phyloP scores from a whole-genome alignment of 2,888 invertebrate genomes.

The Agrenia bidenticulata region DNA sequence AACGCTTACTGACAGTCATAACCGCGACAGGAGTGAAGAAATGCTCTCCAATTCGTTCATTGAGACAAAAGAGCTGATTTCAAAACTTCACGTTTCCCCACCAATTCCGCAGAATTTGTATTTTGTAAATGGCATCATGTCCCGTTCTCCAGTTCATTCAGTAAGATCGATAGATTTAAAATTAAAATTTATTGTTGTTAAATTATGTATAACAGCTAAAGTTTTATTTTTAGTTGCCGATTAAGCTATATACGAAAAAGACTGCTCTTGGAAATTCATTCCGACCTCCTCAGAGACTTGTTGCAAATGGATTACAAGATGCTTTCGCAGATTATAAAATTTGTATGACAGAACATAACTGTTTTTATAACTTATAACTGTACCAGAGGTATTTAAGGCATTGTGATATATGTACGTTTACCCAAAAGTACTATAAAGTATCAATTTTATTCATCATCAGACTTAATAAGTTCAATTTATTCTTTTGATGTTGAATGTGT shows the following conservation, averaged over 20 bases:
- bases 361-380: too few relatives aligned
- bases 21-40: too few relatives aligned
- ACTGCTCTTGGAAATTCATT: constrained; percentile 28
- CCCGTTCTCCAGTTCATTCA: constrained; percentile 34
- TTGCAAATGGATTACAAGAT: constrained; percentile 37
- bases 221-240: constrained; percentile 36
- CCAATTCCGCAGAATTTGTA: not conserved
- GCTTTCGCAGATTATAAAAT: constrained; percentile 35
- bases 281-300: constrained; percentile 35
- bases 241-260: constrained; percentile 40
- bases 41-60: too few relatives aligned
- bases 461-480: too few relatives aligned
- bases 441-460: too few relatives aligned
- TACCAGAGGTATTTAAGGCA: too few relatives aligned
- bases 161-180: constrained; percentile 24
- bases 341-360: not conserved
- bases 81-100: not conserved
- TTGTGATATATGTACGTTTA: too few relatives aligned
- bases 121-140: constrained; percentile 30
- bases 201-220: not conserved
- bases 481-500: too few relatives aligned
- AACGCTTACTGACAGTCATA: too few relatives aligned
- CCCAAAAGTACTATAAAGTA: too few relatives aligned
- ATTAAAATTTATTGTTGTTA: not conserved
- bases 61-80: too few relatives aligned